These are phyloP conservation scores for Idaea aversata DNA, from an alignment of 2,888 invertebrate genomes.

Conservation along the genomic window DNA sequence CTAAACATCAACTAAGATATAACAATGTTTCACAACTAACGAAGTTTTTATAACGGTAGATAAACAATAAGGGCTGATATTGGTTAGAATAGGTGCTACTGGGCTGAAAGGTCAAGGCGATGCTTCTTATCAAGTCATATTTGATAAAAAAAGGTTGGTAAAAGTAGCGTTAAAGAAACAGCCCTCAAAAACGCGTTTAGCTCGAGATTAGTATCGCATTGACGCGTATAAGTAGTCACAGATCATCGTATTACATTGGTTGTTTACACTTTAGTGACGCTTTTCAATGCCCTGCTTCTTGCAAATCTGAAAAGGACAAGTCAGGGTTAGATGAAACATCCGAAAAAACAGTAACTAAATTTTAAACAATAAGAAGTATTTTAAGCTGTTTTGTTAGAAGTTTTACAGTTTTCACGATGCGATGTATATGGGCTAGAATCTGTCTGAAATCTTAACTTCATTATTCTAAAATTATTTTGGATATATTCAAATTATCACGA, in stretches of 20 bases:
- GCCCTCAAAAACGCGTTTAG: slow-evolving; percentile 17
- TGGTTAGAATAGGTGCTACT: neutral
- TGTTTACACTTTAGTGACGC: slow-evolving; percentile 68
- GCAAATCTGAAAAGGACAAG: slow-evolving; percentile 54
- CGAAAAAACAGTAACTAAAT: no score
- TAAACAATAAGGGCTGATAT: neutral
- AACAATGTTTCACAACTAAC: neutral
- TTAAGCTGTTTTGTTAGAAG: no score
- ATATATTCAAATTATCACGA: no score
- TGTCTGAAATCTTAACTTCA: no score
- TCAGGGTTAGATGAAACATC: neutral
- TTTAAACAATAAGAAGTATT: no score
- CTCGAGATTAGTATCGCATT: slow-evolving; percentile 23
- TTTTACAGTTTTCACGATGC: no score
- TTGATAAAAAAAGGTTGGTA: neutral
- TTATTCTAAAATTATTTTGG: no score
- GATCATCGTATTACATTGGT: slow-evolving; percentile 16
- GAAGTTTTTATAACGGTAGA: neutral
- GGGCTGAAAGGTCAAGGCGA: neutral
- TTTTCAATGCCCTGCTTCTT: slow-evolving; percentile 65
- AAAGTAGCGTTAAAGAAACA: slow-evolving; percentile 1
- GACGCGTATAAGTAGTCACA: slow-evolving; percentile 31
- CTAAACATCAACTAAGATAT: slow-evolving; percentile 29
- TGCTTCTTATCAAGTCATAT: neutral
- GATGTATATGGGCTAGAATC: no score